phyloP scores from a whole-genome alignment of 2,113 vertebrate genomes.

The Siniperca knerii region DNA sequence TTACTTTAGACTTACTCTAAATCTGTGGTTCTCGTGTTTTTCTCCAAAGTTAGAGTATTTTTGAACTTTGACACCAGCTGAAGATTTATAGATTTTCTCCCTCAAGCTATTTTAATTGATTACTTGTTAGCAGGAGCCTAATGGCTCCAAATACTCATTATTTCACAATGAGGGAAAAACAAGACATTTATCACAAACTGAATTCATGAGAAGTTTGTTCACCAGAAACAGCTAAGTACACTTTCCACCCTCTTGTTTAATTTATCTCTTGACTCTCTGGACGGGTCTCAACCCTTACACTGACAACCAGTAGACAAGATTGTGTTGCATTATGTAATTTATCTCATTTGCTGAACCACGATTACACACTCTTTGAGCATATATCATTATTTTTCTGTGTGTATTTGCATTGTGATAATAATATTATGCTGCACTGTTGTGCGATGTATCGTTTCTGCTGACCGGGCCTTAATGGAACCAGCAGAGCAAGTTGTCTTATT shows the following conservation, averaged over 20 bases:
- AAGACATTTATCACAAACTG: conserved; percentile 51
- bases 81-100: conserved; percentile 38
- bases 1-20: too few relatives aligned
- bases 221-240: neutral
- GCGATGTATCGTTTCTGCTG: conserved; percentile 39
- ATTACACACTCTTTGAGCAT: conserved; percentile 5
- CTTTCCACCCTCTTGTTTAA: neutral
- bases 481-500: conserved; percentile 31
- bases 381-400: conserved; percentile 41
- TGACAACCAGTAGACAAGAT: conserved; percentile 26
- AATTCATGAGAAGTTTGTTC: conserved; percentile 34
- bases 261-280: conserved; percentile 21
- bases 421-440: conserved; percentile 25
- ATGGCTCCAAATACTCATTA: conserved; percentile 63
- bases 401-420: conserved; percentile 49
- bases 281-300: neutral
- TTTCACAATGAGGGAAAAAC: conserved; percentile 57
- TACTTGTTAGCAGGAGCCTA: conserved; percentile 64
- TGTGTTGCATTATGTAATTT: conserved; percentile 13
- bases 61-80: conserved; percentile 61
- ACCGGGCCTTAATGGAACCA: conserved; percentile 49
- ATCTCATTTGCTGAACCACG: conserved; percentile 36
- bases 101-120: conserved; percentile 58
- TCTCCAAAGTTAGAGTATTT: conserved; percentile 10
- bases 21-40: neutral